phyloP scores from a whole-genome alignment of 2,888 invertebrate species.

The Labia minor region DNA sequence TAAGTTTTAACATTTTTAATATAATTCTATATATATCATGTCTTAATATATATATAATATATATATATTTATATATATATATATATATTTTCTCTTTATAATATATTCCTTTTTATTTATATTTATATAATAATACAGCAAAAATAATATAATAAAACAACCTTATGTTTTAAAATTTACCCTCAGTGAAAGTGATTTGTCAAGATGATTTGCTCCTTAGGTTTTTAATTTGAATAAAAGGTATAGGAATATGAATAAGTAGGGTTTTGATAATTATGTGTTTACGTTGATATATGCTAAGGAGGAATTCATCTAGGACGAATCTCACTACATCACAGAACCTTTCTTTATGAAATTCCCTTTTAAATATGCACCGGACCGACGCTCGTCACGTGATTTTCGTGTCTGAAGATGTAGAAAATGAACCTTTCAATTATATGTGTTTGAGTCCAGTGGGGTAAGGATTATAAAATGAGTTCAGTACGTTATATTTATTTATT shows the following conservation, averaged over 20 bases:
- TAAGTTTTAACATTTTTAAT: conserved; percentile 24
- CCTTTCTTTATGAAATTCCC: neutral
- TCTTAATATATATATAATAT: neutral
- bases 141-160: conserved; percentile 13
- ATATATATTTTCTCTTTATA: neutral
- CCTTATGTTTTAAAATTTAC: neutral
- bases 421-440: neutral
- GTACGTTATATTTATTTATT: no score
- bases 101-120: neutral
- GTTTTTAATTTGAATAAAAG: neutral
- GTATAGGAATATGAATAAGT: no score
- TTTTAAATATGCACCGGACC: neutral
- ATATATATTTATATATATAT: neutral
- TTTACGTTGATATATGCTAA: no score
- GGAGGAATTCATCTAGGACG: neutral
- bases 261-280: no score
- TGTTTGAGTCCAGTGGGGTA: neutral
- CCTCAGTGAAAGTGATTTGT: neutral
- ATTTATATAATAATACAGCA: conserved; percentile 4
- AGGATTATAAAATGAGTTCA: no score
- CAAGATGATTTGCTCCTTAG: neutral
- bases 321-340: conserved; percentile 7
- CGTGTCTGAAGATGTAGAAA: neutral
- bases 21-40: conserved; percentile 21
- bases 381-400: neutral